A percentile compares a stretch with the other conserved stretches of the same genome.
These are phyloP conservation scores for Archips crataeganus DNA, from an alignment of 2,888 invertebrate genomes.

Conservation along the genomic window DNA sequence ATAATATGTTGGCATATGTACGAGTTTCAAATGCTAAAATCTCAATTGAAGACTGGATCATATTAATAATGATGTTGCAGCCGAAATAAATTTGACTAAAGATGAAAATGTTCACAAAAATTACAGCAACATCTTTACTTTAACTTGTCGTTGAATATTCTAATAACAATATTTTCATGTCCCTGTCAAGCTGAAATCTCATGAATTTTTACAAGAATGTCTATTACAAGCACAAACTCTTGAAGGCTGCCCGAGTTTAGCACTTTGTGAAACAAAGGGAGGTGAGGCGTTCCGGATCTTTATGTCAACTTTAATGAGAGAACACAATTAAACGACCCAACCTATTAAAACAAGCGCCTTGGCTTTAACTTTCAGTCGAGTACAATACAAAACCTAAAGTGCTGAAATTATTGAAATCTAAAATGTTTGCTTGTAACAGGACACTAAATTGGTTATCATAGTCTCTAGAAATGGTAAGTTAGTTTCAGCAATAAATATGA, in stretches of 20 bases:
- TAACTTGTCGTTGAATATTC: conserved; percentile 13
- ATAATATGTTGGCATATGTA: conserved; percentile 28
- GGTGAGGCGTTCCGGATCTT: conserved; percentile 29
- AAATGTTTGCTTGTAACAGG: background rate
- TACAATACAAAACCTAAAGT: background rate
- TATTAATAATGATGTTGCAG: background rate
- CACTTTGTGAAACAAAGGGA: conserved; percentile 18
- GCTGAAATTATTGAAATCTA: background rate
- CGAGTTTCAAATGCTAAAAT: conserved; percentile 2
- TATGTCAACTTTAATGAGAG: conserved; percentile 38
- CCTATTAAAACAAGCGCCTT: conserved; percentile 31
- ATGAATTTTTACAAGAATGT: conserved; percentile 28
- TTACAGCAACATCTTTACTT: background rate
- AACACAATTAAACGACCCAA: conserved; percentile 34
- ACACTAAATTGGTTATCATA: no score
- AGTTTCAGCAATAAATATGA: background rate
- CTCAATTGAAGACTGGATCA: background rate
- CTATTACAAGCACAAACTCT: conserved; percentile 1
- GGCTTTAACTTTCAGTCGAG: conserved; percentile 10
- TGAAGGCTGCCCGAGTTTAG: conserved; percentile 10
- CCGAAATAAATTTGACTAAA: background rate
- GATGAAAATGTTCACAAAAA: background rate
- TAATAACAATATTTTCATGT: conserved; percentile 13
- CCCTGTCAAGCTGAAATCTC: conserved; percentile 15
- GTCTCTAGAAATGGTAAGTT: background rate